phyloP scores from a whole-genome alignment of 2,888 invertebrate genomes.

The Cheilosia scutellata region DNA sequence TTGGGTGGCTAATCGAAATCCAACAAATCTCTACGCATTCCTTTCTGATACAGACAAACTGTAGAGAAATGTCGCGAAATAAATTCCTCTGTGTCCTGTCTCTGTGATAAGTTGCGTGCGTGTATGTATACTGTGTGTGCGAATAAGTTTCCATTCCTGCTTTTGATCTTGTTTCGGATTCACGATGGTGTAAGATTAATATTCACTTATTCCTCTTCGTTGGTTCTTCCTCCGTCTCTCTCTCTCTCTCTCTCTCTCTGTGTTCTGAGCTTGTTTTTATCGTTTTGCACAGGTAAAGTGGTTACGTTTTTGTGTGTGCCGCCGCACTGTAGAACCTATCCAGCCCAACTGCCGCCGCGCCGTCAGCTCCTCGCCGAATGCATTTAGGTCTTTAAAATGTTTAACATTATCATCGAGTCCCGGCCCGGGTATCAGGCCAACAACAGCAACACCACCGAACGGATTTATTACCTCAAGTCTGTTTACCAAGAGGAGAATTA shows the following conservation, averaged over 20 bases:
- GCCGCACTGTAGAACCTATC: conserved; percentile 35
- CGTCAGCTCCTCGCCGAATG: conserved; percentile 12
- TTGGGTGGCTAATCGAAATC: no score
- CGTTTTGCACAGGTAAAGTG: conserved; percentile 70
- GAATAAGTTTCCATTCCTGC: conserved; percentile 22
- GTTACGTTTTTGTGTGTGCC: conserved; percentile 58
- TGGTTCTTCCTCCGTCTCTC: conserved; percentile 1
- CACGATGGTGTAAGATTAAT: conserved; percentile 69
- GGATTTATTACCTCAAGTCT: conserved; percentile 63
- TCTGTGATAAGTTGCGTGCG: not conserved
- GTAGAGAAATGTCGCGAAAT: conserved; percentile 7
- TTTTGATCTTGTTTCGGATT: conserved; percentile 54
- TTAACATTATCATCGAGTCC: conserved; percentile 70
- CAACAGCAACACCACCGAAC: conserved; percentile 44
- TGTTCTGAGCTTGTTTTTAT: conserved; percentile 38
- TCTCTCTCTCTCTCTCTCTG: not conserved
- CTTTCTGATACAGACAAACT: not conserved
- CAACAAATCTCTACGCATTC: not conserved
- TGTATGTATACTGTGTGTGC: not conserved
- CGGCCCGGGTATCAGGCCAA: not conserved
- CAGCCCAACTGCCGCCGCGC: conserved; percentile 70
- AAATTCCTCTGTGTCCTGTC: conserved; percentile 30
- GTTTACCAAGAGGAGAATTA: conserved; percentile 39
- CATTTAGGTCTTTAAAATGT: conserved; percentile 68
- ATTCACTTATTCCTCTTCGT: conserved; percentile 69